phyloP scores from a whole-genome alignment of 2,888 invertebrate genomes.

The Euplexia lucipara region DNA sequence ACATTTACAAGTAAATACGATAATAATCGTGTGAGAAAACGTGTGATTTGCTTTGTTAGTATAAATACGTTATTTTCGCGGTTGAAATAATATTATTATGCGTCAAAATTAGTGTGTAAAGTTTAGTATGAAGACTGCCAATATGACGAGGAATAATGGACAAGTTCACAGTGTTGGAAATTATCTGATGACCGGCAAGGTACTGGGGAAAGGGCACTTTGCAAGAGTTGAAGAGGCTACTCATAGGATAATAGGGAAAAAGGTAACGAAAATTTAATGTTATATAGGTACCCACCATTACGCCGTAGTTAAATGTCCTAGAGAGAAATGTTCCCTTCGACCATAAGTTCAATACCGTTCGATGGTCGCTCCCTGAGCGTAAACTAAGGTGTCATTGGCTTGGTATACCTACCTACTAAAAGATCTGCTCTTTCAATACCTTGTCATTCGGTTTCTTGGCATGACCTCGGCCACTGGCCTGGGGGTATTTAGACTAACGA shows the following conservation, averaged over 20 bases:
- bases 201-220: conserved; percentile 94
- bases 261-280: conserved; percentile 85
- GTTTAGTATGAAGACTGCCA: conserved; percentile 77
- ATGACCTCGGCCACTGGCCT: background rate
- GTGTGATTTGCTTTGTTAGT: conserved; percentile 60
- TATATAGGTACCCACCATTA: background rate
- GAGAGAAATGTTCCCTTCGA: too few species aligned
- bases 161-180: conserved; percentile 92
- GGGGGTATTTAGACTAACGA: background rate
- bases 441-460: background rate
- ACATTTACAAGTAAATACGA: conserved; percentile 79
- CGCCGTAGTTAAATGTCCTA: background rate
- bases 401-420: conserved; percentile 12
- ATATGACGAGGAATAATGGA: conserved; percentile 78
- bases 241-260: conserved; percentile 92
- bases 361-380: conserved; percentile 8
- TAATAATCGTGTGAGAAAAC: conserved; percentile 70
- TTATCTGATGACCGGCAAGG: conserved; percentile 93
- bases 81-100: conserved; percentile 76
- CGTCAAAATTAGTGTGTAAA: conserved; percentile 78
- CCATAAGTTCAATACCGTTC: background rate
- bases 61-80: conserved; percentile 59
- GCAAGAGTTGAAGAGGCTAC: conserved; percentile 94
- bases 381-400: conserved; percentile 21
- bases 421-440: conserved; percentile 5